phyloP scores from a whole-genome alignment of 2,113 vertebrate genomes.

The Parus major region DNA sequence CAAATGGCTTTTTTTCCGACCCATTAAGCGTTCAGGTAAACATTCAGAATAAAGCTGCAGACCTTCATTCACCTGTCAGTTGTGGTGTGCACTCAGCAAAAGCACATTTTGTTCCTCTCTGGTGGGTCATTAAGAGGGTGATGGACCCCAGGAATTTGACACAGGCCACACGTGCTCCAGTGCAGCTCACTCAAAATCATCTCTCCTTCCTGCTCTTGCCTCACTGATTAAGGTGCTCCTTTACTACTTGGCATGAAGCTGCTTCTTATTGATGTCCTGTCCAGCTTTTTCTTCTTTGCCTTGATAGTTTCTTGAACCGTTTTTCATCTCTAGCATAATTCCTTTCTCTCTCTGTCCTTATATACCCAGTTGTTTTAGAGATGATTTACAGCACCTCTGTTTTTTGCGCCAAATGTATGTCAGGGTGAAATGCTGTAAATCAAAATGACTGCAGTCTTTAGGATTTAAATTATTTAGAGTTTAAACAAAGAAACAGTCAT shows the following conservation, averaged over 20 bases:
- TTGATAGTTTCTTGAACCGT: not conserved
- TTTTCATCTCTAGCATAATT: not conserved
- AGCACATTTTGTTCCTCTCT: slow-evolving; percentile 3
- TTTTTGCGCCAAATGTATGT: not conserved
- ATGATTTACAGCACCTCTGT: not conserved
- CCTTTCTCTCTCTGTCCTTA: not conserved
- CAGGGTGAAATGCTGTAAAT: not conserved
- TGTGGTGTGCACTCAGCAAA: not conserved
- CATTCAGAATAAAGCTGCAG: slow-evolving; percentile 21
- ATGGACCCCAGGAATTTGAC: slow-evolving; percentile 18
- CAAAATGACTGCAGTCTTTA: not conserved
- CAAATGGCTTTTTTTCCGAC: not conserved
- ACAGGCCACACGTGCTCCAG: not conserved
- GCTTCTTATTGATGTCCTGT: not conserved
- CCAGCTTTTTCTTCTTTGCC: not conserved
- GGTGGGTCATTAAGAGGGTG: not conserved
- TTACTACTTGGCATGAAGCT: not conserved
- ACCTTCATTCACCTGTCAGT: slow-evolving; percentile 21
- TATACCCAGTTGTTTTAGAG: not conserved
- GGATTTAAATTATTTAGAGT: slow-evolving; percentile 1
- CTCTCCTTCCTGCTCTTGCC: not conserved
- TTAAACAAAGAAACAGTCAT: not conserved
- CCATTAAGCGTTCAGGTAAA: slow-evolving; percentile 53
- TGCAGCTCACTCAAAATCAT: not conserved
- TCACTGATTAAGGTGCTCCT: slow-evolving; percentile 1